Percentiles rank a stretch among this genome's conserved stretches.
These are phyloP conservation scores for Papilio dardanus DNA, from an alignment of 1,140 invertebrate genomes.

Conservation along the genomic window DNA sequence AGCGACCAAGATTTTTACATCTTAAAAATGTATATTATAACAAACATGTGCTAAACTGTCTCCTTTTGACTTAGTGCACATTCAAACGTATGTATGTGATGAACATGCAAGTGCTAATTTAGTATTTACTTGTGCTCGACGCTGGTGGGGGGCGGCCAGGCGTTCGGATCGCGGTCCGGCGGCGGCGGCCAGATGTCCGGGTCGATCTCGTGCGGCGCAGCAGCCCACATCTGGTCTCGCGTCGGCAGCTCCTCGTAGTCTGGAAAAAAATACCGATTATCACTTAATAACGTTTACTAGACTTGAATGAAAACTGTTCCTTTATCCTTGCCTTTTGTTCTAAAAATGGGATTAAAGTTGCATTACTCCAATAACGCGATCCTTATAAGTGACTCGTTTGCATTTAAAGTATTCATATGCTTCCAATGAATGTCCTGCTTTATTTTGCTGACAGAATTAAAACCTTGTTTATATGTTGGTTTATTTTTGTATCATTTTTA, in stretches of 20 bases:
- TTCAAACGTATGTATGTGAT: neutral
- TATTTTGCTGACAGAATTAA: neutral
- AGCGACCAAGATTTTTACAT: too few species aligned
- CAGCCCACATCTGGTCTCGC: conserved; percentile 76
- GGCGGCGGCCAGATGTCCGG: conserved; percentile 89
- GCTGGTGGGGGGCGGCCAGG: conserved; percentile 95
- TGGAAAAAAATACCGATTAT: conserved; percentile 44
- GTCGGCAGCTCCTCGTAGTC: conserved; percentile 78
- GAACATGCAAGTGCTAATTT: neutral
- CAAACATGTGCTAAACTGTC: too few species aligned
- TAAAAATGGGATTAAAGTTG: neutral
- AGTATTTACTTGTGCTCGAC: conserved; percentile 87
- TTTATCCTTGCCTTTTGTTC: neutral
- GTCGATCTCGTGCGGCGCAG: conserved; percentile 80
- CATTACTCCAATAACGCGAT: neutral
- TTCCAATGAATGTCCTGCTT: neutral
- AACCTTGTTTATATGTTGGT: neutral
- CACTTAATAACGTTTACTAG: neutral
- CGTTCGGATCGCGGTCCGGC: conserved; percentile 90
- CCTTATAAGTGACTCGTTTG: neutral
- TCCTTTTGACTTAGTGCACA: too few species aligned
- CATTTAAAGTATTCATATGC: neutral
- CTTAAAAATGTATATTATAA: too few species aligned
- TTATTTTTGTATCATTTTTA: conserved; percentile 3
- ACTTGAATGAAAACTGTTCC: neutral